Evolutionary conservation across 1,140 invertebrate species (phyloP), one percentile per base, ranked within the genome.

Genomic region (Diploscapter pachys): DNA sequence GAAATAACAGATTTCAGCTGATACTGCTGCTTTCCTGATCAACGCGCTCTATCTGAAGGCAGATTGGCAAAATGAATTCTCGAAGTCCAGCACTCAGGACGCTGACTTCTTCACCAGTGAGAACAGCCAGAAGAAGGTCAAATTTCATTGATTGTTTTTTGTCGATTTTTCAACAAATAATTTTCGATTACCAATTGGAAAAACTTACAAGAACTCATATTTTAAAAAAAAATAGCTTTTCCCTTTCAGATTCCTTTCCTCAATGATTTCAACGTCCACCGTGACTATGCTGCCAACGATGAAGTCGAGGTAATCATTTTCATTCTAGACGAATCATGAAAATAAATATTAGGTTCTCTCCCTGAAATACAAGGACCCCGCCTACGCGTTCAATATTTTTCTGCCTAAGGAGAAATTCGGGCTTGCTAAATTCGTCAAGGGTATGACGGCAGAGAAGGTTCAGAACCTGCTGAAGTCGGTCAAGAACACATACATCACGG

Each of bases 1-100:
- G 31, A 31, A 74, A 31, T 31, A 31, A 31, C 31, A 31, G 1
- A 31, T 31, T 31, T 31, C 31, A 31, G 31, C 31, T 31, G 54
- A 74, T 53, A 59, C 73, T 4, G 56, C 70, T 50, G 66, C 73
- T 3, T 67, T 74, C n/a, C 48, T 74, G 54, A 62, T 74, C 31
- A 74, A 74, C 48, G 65, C 73, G 2, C 48, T 74, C 11, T 74
- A 74, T 56, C 59, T 74, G 63, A 65, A 69, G n/a, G 73, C 69
- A n/a, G 63, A 68, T 9, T 74, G 73, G 73, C 11, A 74, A 6
- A 53, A 74, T 8, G 50, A 11, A 2, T 74, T 74, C 66, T 51
- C 68, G 63, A 64, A 64, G 4, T 57, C 55, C n/a, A 56, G 51
- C 3, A 68, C 66, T 11, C 11, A 50, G 50, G 64, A 74, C 31